Conservation (phyloP, 2,113 vertebrate species). For the Sminthopsis crassicaudata region DNA sequence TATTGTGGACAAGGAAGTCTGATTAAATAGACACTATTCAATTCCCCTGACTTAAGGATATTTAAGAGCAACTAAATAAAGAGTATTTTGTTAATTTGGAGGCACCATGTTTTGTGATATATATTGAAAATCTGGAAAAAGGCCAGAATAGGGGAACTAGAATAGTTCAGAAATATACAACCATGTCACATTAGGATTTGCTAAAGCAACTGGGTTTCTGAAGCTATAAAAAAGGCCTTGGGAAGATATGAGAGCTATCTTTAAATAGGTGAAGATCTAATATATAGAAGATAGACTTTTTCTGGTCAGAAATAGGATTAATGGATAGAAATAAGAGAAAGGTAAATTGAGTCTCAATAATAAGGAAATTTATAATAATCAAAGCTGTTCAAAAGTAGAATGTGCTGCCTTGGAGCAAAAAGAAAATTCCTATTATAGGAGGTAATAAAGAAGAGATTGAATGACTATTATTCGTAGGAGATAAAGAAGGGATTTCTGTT, state of each 20-base stretch:
- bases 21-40: not conserved
- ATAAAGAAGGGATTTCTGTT: not conserved
- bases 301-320: not conserved
- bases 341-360: not conserved
- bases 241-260: not conserved
- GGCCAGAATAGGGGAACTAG: not conserved
- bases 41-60: not conserved
- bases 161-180: not conserved
- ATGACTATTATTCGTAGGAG: not conserved
- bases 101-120: not conserved
- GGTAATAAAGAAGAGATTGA: not conserved
- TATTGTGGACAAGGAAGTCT: not conserved
- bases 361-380: not conserved
- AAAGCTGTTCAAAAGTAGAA: not conserved
- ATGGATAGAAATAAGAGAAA: not conserved
- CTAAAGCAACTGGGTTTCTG: not conserved
- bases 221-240: not conserved
- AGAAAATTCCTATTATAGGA: not conserved
- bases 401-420: not conserved
- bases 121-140: not conserved
- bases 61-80: not conserved
- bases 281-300: not conserved
- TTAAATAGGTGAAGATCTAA: not conserved
- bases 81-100: not conserved
- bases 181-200: not conserved